Base-by-base conservation (phyloP, 2,888 invertebrate genomes). In the Cephus rjabovi region DNA sequence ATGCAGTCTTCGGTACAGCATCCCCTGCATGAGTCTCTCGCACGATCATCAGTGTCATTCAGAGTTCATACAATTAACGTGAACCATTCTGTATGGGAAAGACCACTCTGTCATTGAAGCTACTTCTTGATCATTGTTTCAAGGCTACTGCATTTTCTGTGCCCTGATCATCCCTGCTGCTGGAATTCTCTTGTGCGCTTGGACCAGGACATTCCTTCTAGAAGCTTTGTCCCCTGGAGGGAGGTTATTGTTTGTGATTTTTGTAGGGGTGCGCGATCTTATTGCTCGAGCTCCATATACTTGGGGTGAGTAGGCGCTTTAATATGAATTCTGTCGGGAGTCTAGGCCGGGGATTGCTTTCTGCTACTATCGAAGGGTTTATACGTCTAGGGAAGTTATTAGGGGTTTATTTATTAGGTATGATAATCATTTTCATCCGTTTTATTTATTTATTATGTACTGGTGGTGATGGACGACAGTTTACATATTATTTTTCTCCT, bases 1-100 rank as follows among this genome's bases (percentile, higher is more conserved):
- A 87, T 78, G 85, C 82, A 77, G 80, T 89, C 76, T 85, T 83
- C 82, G 90, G 90, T 90, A 91, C 82, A 85, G 34, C 74, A 56
- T 56, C 56, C 56, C 23, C 23, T 23, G 56, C 56, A 56, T 56
- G 56, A 23, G 23, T 23, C 23, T 56, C 56, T 56, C 56, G 23
- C 56, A 23, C 9, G 9, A 56, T 56, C 15, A 56, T 56, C 56
- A 23, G 56, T 56, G 56, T 56, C 56, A 56, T 56, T 9, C 15
- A 9, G 56, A 56, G 56, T 56, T 56, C 15, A 56, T 56, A 56
- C 9, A 2, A 23, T 56, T 56, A 23, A 56, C 56, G 56, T 23
- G 56, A 56, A 56, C 1, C 9, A 35, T 23, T 23, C 15, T 9
- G 0, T 56, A 23, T 56, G 56, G 56, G 56, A 23, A 56, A 9